Percentiles rank a stretch among this genome's conserved stretches.
These are phyloP conservation scores for Lagorchestes hirsutus DNA, from an alignment of 2,797 vertebrate species.

Conservation along the genomic window DNA sequence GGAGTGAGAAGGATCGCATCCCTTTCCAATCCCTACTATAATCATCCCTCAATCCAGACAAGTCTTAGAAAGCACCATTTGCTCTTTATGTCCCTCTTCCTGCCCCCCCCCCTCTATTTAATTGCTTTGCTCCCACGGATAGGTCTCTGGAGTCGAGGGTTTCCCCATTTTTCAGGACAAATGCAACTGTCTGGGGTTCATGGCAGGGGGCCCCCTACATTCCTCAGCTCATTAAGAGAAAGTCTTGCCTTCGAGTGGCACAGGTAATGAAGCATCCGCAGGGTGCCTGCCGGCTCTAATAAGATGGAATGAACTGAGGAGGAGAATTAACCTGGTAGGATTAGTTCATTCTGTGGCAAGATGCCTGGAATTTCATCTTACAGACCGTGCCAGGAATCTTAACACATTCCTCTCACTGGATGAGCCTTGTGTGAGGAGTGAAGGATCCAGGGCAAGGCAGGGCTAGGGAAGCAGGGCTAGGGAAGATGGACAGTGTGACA, in stretches of 20 bases:
- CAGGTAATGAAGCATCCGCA: conserved; percentile 83
- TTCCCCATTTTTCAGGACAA: neutral
- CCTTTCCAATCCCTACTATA: fast-evolving
- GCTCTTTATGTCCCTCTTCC: neutral
- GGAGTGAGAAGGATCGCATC: fast-evolving
- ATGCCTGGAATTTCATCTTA: conserved; percentile 74
- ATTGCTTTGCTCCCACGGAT: fast-evolving
- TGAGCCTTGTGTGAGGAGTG: neutral
- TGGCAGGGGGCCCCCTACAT: neutral
- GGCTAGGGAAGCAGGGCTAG: neutral
- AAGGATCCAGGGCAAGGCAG: neutral
- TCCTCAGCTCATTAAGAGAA: conserved; percentile 77
- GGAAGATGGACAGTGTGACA: neutral
- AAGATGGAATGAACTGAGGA: conserved; percentile 83
- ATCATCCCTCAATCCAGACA: neutral
- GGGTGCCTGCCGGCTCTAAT: conserved; percentile 85
- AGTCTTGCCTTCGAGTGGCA: conserved; percentile 78
- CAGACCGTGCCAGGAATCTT: conserved; percentile 76
- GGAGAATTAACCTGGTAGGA: conserved; percentile 85
- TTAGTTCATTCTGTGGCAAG: conserved; percentile 79
- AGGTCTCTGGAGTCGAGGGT: conserved; percentile 16
- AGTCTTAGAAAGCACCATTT: neutral
- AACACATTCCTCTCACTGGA: conserved; percentile 66
- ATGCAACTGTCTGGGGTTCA: neutral
- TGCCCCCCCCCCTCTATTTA: neutral